Base-by-base conservation (phyloP, 2,113 vertebrate genomes). In the Hydrolagus affinis region DNA sequence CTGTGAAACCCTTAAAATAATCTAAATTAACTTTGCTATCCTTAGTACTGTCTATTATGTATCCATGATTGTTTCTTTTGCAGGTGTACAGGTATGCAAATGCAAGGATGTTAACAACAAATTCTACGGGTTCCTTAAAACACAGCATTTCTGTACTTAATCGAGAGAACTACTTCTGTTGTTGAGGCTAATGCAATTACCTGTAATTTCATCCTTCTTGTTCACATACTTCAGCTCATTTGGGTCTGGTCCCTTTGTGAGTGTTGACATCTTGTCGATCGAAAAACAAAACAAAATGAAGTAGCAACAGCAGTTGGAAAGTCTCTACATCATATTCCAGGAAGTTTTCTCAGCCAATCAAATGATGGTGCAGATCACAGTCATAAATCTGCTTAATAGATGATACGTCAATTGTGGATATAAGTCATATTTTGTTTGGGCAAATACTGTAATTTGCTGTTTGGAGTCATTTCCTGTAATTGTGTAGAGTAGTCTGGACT, bases 181-280 rank as follows among this genome's bases (percentile, higher is more conserved):
- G 2, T 44, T 44, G 44, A 44, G 44, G 44, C 44, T 44, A 44
- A 44, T 44, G 6, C 1, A 64, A 0, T 23, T 30, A 64, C 78
- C 70, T 44, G 57, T 89, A 56, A 88, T 87, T 28, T 89, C 91
- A 87, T 93, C 91, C 0, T 86, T 89, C 4, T 89, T 87, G 60
- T 88, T 88, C 30, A 93, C 91, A 75, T 92, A 93, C 73, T 85
- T 93, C 0, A 91, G 86, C 86, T 93, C 92, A 0, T 0, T 57
- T 4, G 87, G 91, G 66, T 92, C 87, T 30, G 14, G 7, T 64
- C 11, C 17, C 0, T 14, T 80, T 28, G 12, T 17, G n/a, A n/a
- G n/a, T n/a, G 23, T 64, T 19, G 77, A 28, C 60, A 64, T 30
- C 25, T 64, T 44, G 44, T 44, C 44, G 44, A 44, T 44, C 44